phyloP scores from a whole-genome alignment of 2,888 invertebrate species.

The Cenopis cana region DNA sequence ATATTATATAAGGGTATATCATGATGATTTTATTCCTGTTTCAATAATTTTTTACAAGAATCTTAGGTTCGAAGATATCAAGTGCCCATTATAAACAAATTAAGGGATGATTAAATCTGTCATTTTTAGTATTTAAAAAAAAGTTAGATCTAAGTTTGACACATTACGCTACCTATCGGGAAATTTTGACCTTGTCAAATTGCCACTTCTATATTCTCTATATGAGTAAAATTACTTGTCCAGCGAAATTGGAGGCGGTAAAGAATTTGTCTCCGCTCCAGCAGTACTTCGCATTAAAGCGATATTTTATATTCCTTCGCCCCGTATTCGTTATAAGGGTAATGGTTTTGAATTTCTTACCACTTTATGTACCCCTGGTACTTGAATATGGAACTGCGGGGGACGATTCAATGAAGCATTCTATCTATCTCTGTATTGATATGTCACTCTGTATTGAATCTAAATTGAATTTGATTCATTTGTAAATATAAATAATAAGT shows the following conservation, averaged over 20 bases:
- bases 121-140: too few relatives aligned
- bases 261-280: conserved; percentile 56
- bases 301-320: conserved; percentile 40
- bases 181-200: not conserved
- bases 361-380: conserved; percentile 37
- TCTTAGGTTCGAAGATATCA: too few relatives aligned
- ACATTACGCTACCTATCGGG: not conserved
- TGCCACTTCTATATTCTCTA: conserved; percentile 50
- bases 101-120: too few relatives aligned
- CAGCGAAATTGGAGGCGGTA: conserved; percentile 57
- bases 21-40: too few relatives aligned
- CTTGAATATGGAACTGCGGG: conserved; percentile 10
- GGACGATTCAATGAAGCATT: not conserved
- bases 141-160: too few relatives aligned
- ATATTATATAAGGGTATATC: too few relatives aligned
- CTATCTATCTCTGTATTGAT: too few relatives aligned
- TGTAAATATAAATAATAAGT: not conserved
- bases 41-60: too few relatives aligned
- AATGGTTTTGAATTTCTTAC: conserved; percentile 39
- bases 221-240: conserved; percentile 55
- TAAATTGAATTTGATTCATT: not conserved
- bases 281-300: conserved; percentile 31
- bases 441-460: not conserved
- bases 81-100: too few relatives aligned
- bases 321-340: conserved; percentile 39